These are phyloP conservation scores for Danio tinwini DNA, from an alignment of 2,797 vertebrate genomes.

Conservation along the genomic window DNA sequence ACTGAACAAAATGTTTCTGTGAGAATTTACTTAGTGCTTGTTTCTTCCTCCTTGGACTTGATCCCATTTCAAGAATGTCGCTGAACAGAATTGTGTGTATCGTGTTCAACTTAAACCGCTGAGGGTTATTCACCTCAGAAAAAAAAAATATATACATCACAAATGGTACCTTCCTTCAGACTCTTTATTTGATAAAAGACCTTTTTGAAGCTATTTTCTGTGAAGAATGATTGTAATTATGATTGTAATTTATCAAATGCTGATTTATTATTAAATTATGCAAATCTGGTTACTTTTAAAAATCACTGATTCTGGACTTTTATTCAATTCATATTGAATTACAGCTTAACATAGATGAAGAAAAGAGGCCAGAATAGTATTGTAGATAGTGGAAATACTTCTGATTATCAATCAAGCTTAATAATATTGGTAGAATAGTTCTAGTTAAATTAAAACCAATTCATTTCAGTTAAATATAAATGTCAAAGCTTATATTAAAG, in stretches of 20 bases:
- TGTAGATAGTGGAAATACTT: no score
- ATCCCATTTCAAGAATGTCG: constrained; percentile 32
- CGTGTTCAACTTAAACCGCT: constrained; percentile 35
- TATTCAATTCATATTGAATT: no score
- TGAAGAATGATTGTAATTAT: constrained; percentile 71
- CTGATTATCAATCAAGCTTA: no score
- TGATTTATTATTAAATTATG: constrained; percentile 80
- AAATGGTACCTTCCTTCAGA: constrained; percentile 56
- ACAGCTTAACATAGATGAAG: no score
- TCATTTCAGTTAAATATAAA: no score
- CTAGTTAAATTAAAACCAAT: no score
- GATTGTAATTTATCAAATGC: constrained; percentile 78
- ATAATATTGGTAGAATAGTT: no score
- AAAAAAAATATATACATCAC: no score
- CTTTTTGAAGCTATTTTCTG: constrained; percentile 79
- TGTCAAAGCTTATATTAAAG: no score
- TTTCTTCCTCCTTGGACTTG: constrained; percentile 21
- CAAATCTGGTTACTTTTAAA: constrained; percentile 58
- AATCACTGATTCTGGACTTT: not conserved
- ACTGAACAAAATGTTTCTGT: constrained; percentile 13
- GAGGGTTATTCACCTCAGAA: not conserved
- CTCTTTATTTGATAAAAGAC: constrained; percentile 68
- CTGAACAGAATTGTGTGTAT: constrained; percentile 18
- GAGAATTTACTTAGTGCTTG: constrained; percentile 34
- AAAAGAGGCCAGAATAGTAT: no score